Conservation (phyloP, 1,140 invertebrate genomes). For the Orius insidiosus region DNA sequence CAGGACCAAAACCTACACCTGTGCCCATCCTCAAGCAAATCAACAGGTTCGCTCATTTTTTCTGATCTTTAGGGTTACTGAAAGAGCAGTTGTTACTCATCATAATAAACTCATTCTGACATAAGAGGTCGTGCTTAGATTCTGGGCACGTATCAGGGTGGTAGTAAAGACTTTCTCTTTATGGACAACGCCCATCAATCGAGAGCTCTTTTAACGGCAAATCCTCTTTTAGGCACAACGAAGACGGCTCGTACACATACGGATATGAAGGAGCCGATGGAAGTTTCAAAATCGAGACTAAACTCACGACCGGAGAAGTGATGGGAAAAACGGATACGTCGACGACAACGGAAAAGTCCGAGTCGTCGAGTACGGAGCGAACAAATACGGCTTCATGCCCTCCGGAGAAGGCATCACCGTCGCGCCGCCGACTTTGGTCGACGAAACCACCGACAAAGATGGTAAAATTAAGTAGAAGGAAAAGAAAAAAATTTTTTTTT, state of each 20-base stretch:
- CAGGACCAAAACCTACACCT: slow-evolving; percentile 39
- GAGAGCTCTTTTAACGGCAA: neutral
- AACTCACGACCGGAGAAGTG: slow-evolving; percentile 55
- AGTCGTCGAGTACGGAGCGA: slow-evolving; percentile 74
- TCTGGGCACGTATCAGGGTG: neutral
- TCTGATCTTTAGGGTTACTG: neutral
- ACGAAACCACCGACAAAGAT: slow-evolving; percentile 31
- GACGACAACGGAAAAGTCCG: slow-evolving; percentile 63
- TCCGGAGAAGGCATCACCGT: slow-evolving; percentile 71
- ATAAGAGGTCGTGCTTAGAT: neutral
- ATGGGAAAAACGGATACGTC: slow-evolving; percentile 77
- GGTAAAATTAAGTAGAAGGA: slow-evolving; percentile 23
- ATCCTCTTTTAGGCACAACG: slow-evolving; percentile 47
- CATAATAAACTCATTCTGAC: neutral
- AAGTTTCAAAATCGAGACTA: slow-evolving; percentile 72
- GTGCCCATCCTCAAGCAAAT: slow-evolving; percentile 71
- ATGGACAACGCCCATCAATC: neutral
- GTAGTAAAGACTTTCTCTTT: neutral
- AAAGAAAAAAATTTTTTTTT: slow-evolving; percentile 25
- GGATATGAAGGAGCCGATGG: slow-evolving; percentile 71
- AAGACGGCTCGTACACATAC: slow-evolving; percentile 73
- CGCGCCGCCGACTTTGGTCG: slow-evolving; percentile 56
- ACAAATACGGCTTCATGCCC: slow-evolving; percentile 70
- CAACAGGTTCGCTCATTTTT: slow-evolving; percentile 36
- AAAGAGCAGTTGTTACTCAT: neutral